Percentiles rank a stretch among this genome's conserved stretches.
Evolutionary conservation across 2,797 vertebrate genomes (phyloP).

Genomic region (Chloroceryle inda): DNA sequence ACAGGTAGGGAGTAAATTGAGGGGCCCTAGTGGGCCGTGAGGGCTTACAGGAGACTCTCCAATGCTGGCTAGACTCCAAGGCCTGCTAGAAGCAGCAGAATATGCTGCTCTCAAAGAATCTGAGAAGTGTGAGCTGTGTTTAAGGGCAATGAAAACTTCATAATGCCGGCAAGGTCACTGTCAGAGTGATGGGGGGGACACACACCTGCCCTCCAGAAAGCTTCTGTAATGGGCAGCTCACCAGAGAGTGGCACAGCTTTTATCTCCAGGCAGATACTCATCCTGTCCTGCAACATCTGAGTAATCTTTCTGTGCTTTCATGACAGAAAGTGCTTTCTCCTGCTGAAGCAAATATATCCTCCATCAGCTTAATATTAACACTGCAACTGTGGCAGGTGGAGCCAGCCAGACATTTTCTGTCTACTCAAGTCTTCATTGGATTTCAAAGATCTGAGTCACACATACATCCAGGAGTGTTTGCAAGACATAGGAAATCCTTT

Average conservation of each 20-base stretch:
- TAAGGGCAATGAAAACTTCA: neutral
- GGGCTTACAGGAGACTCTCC: neutral
- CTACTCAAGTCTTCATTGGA: neutral
- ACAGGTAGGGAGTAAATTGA: neutral
- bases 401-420: neutral
- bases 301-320: neutral
- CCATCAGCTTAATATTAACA: neutral
- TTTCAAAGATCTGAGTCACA: neutral
- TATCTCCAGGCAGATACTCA: neutral
- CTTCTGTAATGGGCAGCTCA: neutral
- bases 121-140: neutral
- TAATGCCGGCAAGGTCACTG: fast-evolving
- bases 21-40: neutral
- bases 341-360: neutral
- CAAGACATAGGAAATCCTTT: neutral
- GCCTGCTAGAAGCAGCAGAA: neutral
- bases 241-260: neutral
- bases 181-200: fast-evolving
- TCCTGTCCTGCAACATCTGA: neutral
- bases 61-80: neutral
- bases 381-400: neutral
- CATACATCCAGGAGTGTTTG: neutral
- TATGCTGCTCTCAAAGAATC: neutral
- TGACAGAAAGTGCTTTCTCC: neutral
- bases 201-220: neutral